Evolutionary conservation across 2,113 vertebrate genomes (phyloP).

Genomic region (Pelecanus crispus): DNA sequence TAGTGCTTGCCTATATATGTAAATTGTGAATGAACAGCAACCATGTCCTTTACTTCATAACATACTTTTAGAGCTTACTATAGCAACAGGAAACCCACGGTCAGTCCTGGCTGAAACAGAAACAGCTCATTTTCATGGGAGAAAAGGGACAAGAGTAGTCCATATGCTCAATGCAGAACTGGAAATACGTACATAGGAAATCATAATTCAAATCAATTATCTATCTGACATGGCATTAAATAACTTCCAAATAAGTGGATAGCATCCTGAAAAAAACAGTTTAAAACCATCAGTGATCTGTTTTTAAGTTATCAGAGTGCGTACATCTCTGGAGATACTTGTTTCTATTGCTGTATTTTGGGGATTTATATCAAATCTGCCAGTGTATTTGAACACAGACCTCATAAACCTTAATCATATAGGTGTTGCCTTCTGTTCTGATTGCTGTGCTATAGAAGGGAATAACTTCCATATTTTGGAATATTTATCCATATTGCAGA

Average conservation of each 20-base stretch:
- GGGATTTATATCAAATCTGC: background rate
- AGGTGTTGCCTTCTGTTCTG: background rate
- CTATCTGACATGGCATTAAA: background rate
- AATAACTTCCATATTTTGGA: background rate
- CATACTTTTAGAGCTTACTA: background rate
- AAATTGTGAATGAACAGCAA: background rate
- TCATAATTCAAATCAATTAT: background rate
- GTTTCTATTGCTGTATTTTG: background rate
- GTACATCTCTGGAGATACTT: background rate
- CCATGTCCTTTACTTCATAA: background rate
- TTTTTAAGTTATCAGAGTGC: background rate
- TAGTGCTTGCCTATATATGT: background rate
- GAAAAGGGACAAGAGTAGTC: background rate
- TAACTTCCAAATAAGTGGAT: background rate
- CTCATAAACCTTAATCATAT: background rate
- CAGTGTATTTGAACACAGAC: background rate
- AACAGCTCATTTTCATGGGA: background rate
- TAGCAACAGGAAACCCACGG: background rate
- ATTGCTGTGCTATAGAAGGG: background rate
- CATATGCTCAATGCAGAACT: background rate
- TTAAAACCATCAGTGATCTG: background rate
- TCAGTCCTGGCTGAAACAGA: background rate
- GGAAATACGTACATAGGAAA: background rate
- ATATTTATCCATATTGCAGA: no score
- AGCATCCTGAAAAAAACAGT: background rate